Conservation (phyloP, 2,113 vertebrate genomes). For the Gopherus evgoodei region DNA sequence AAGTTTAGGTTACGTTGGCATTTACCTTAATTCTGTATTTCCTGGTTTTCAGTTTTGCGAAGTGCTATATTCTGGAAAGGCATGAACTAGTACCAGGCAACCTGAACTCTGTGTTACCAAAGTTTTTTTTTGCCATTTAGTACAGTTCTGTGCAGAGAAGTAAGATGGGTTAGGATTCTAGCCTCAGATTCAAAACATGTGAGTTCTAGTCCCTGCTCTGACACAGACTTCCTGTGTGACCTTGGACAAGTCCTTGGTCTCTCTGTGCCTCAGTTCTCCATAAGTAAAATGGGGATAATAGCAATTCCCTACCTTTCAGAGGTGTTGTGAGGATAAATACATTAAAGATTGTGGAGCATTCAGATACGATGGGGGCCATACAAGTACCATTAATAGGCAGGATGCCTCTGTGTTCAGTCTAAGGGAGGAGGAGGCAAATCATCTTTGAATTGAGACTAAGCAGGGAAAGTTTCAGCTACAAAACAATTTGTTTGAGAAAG, state of each 20-base stretch:
- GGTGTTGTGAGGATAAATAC: neutral
- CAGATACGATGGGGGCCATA: neutral
- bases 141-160: neutral
- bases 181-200: neutral
- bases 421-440: neutral
- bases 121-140: neutral
- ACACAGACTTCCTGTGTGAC: neutral
- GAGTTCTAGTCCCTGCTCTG: neutral
- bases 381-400: neutral
- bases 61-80: too few relatives aligned
- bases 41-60: too few relatives aligned
- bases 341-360: neutral
- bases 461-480: neutral
- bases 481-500: neutral
- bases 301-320: neutral
- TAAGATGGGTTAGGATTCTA: neutral
- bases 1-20: too few relatives aligned
- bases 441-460: neutral
- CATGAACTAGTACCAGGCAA: neutral
- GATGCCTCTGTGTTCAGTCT: fast-evolving
- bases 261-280: neutral
- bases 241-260: neutral
- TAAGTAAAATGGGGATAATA: neutral
- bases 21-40: too few relatives aligned
- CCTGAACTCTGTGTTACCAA: neutral